A percentile compares a stretch with the other conserved stretches of the same genome.
Evolutionary conservation across 2,113 vertebrate species (phyloP).

Genomic region (Tiliqua scincoides): DNA sequence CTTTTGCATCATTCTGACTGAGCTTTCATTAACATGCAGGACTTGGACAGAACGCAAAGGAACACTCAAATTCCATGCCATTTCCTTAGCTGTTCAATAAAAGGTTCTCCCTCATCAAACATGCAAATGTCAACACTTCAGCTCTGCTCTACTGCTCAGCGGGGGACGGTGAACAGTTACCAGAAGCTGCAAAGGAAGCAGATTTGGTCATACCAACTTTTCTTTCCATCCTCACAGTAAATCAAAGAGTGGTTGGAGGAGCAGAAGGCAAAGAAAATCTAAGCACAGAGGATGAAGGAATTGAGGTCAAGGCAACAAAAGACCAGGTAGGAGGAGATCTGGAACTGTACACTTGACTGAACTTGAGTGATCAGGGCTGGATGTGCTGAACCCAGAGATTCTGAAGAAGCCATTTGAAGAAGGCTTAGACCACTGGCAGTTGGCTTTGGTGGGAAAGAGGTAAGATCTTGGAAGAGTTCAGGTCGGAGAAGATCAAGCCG

Average conservation of each 20-base stretch:
- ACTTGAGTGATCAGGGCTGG: not conserved
- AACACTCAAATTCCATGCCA: not conserved
- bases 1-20: not conserved
- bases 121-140: conserved; percentile 1
- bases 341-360: not conserved
- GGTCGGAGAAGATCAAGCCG: not conserved
- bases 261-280: not conserved
- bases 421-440: not conserved
- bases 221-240: not conserved
- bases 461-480: not conserved
- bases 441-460: not conserved
- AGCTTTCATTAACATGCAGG: not conserved
- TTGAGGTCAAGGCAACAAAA: conserved; percentile 16
- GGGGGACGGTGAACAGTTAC: not conserved
- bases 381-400: not conserved
- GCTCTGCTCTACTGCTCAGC: not conserved
- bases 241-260: not conserved
- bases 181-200: not conserved
- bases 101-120: not conserved
- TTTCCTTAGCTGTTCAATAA: not conserved
- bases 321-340: conserved; percentile 7
- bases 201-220: not conserved
- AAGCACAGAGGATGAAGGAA: not conserved
- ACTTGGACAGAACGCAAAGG: not conserved
- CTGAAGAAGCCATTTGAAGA: not conserved